phyloP scores from a whole-genome alignment of 2,888 invertebrate species.

The Deilephila porcellus region DNA sequence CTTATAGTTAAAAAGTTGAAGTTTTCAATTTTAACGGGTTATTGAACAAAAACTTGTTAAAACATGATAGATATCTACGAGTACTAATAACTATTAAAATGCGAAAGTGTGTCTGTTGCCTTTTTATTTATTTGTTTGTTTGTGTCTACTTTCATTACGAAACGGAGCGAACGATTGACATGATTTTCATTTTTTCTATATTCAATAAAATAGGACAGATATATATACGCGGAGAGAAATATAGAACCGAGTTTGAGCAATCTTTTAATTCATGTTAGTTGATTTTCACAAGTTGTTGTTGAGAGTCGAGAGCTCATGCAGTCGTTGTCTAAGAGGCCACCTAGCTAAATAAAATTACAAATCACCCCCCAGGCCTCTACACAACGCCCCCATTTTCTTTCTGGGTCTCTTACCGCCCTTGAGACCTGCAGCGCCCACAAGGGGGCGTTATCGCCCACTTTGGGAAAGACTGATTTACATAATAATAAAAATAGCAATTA shows the following conservation, averaged over 20 bases:
- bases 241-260: neutral
- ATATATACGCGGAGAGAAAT: neutral
- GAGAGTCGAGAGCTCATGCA: neutral
- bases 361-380: slow-evolving; percentile 32
- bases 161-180: neutral
- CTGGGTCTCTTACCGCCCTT: slow-evolving; percentile 33
- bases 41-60: too few relatives aligned
- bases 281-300: neutral
- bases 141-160: neutral
- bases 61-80: too few relatives aligned
- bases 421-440: slow-evolving; percentile 28
- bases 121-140: too few relatives aligned
- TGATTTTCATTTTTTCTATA: neutral
- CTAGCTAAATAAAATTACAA: neutral
- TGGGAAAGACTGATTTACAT: neutral
- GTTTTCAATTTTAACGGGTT: too few relatives aligned
- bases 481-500: too few relatives aligned
- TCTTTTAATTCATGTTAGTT: neutral
- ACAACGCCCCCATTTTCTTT: slow-evolving; percentile 8
- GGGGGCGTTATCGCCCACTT: slow-evolving; percentile 30
- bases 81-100: too few relatives aligned
- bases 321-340: neutral
- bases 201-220: neutral
- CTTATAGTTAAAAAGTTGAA: too few relatives aligned
- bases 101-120: too few relatives aligned